phyloP scores from a whole-genome alignment of 2,113 vertebrate species.

The Notarius lentiginosus region DNA sequence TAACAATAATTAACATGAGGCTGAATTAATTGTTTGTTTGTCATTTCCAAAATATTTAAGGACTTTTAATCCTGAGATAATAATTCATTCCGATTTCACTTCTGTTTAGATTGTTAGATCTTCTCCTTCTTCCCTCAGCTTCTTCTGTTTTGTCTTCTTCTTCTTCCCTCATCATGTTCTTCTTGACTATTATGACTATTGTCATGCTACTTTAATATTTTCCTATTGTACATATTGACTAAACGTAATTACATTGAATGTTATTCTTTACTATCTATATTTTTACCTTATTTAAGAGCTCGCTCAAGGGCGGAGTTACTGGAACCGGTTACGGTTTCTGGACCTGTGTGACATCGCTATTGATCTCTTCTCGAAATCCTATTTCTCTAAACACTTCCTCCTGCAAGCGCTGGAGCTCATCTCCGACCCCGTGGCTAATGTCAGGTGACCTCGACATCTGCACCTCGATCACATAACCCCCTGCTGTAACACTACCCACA shows the following conservation, averaged over 20 bases:
- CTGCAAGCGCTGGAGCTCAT: constrained; percentile 87
- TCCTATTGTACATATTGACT: too few species aligned
- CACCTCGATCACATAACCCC: neutral
- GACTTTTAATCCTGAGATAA: neutral
- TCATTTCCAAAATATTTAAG: neutral
- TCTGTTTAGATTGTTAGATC: neutral
- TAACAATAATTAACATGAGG: neutral
- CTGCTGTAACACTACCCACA: neutral
- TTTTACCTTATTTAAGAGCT: constrained; percentile 72
- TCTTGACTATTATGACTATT: too few species aligned
- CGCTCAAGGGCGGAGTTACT: constrained; percentile 91
- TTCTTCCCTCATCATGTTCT: too few species aligned
- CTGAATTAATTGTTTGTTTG: neutral
- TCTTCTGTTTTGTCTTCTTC: too few species aligned
- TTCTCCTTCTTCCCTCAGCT: too few species aligned
- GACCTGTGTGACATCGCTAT: constrained; percentile 92
- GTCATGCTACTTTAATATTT: too few species aligned
- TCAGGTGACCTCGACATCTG: constrained; percentile 77
- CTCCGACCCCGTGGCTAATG: constrained; percentile 91
- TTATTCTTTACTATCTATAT: neutral
- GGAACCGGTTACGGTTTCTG: constrained; percentile 91
- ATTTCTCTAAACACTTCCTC: constrained; percentile 94
- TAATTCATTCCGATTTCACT: too few species aligned
- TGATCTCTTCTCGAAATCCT: constrained; percentile 92
- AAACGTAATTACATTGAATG: neutral